Evolutionary conservation across 2,888 invertebrate genomes (phyloP).

Genomic region (Perdita meconis): DNA sequence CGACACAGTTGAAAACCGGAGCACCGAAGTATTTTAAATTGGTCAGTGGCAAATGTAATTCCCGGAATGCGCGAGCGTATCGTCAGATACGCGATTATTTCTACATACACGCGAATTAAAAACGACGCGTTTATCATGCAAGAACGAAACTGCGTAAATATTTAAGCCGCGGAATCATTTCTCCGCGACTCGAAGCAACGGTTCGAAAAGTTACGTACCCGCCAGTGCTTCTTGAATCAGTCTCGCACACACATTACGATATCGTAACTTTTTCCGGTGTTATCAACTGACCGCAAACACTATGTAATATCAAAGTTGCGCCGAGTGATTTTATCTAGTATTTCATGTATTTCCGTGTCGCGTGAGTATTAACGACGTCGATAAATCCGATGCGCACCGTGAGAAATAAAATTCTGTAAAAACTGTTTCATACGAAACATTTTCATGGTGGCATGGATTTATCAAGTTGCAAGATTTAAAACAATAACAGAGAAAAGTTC

Average conservation of each 20-base stretch:
- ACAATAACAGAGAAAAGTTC: too few relatives aligned
- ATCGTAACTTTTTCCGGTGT: conserved; percentile 4
- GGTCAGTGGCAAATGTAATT: neutral
- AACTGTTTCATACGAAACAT: too few relatives aligned
- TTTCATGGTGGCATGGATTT: too few relatives aligned
- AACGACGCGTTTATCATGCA: neutral
- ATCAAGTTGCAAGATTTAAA: too few relatives aligned
- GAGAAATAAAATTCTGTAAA: neutral
- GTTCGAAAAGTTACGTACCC: neutral
- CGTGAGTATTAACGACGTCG: neutral
- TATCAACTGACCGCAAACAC: neutral
- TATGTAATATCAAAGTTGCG: neutral
- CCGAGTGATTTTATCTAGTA: conserved; percentile 27
- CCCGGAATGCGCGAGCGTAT: neutral
- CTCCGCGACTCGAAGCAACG: neutral
- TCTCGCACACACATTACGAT: conserved; percentile 2
- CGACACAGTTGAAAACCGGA: too few relatives aligned
- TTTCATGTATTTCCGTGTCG: conserved; percentile 27
- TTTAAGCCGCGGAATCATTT: neutral
- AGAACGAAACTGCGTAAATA: conserved; percentile 14
- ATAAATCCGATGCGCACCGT: neutral
- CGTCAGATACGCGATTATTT: neutral
- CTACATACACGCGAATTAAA: neutral
- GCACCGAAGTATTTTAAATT: too few relatives aligned
- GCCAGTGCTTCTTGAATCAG: neutral